Base-by-base conservation (phyloP, 2,113 vertebrate species). In the Sylvilagus bachmani region DNA sequence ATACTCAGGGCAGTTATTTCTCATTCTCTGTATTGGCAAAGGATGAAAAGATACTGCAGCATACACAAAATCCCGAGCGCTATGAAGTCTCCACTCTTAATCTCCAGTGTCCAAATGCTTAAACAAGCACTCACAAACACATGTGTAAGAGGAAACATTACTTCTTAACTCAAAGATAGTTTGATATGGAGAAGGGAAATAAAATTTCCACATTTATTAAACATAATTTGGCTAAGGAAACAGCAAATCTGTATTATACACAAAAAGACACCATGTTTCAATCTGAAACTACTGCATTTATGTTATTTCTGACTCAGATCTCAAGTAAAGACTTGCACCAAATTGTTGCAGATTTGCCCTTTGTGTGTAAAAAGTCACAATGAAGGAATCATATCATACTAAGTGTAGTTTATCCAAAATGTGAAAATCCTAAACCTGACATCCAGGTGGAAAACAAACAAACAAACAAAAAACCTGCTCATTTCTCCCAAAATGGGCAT, bases 21-120 rank as follows among this genome's bases (percentile, higher is more conserved):
- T 66, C n/a, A 62, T 25, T 95, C 16, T 89, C 79, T 86, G 49
- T 33, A 4, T 4, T 96, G 80, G 70, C n/a, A 90, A 96, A 31
- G 55, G 38, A 82, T 78, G 36, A 91, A 74, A 75, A 95, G 10
- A 44, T 6, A 71, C 6, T 90, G 33, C 25, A 75, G 64, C 25
- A 16, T 91, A 24, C 24, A 84, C 6, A n/a, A 27, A 84, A 61
- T 51, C 14, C 58, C 49, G 13, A 2, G 21, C 6, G 2, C 7
- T 67, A 29, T 14, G 27, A 33, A 5, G 80, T 83, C 70, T 88
- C 64, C 3, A 10, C 10, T 71, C 16, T 73, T 64, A 67, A 58
- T 73, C 49, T 73, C n/a, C 33, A n/a, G 3, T 62, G 27, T 89
- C 51, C 11, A 77, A 85, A 58, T 36, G 31, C 53, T 94, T 38